These are phyloP conservation scores for Dryobota labecula DNA, from an alignment of 2,888 invertebrate genomes.

Conservation along the genomic window DNA sequence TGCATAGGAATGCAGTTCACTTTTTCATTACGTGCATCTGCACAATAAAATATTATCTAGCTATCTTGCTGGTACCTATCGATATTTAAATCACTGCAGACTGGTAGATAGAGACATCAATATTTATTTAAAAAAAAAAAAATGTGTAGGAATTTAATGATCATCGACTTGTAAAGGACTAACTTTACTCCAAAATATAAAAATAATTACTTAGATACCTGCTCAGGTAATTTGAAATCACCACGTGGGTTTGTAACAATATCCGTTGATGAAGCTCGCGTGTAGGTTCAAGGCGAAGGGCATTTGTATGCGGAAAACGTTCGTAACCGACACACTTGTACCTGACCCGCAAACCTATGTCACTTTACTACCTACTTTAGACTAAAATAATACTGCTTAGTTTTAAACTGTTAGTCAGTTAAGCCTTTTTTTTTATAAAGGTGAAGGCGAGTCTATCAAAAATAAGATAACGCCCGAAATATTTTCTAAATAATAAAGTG, in stretches of 20 bases:
- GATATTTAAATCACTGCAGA: slow-evolving; percentile 30
- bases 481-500: too few species aligned
- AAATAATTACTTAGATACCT: slow-evolving; percentile 22
- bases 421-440: background rate
- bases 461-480: too few species aligned
- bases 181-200: background rate
- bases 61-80: slow-evolving; percentile 12
- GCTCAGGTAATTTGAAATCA: slow-evolving; percentile 46
- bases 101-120: background rate
- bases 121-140: too few species aligned
- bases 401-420: background rate
- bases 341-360: slow-evolving; percentile 76
- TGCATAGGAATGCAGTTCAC: slow-evolving; percentile 62
- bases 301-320: slow-evolving; percentile 84
- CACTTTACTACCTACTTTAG: slow-evolving; percentile 61
- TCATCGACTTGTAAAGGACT: too few species aligned
- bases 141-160: too few species aligned
- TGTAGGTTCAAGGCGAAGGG: slow-evolving; percentile 79
- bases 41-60: slow-evolving; percentile 30
- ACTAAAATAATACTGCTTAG: slow-evolving; percentile 19
- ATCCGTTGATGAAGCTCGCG: slow-evolving; percentile 56
- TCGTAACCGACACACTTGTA: slow-evolving; percentile 71
- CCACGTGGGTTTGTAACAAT: slow-evolving; percentile 60
- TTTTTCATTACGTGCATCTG: slow-evolving; percentile 39
- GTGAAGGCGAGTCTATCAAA: background rate